Evolutionary conservation across 2,113 vertebrate genomes (phyloP), one percentile per base, ranked within the genome.

Genomic region (Rhinoderma darwinii): DNA sequence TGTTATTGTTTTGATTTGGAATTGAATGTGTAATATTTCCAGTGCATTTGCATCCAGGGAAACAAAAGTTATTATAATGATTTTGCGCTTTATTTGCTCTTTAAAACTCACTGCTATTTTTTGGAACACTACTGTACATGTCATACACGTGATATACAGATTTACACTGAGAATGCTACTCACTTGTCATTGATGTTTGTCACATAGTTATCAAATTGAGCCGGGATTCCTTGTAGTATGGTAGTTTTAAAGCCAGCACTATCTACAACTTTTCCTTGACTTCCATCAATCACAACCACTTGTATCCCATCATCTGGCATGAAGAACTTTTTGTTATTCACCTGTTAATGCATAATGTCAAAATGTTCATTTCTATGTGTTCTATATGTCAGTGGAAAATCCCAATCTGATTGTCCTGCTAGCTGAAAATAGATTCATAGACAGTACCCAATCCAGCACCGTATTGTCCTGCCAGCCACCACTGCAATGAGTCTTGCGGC

Each of bases 281-380:
- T 90, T 0, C 97, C 96, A 0, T 97, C 95, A 1, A 99, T 92
- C 54, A 96, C 95, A 0, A 97, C 94, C 89, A 99, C 89, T 11
- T 96, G 96, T 86, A 99, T 90, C 0, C 98, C 98, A 0, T 99
- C 97, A 0, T 98, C 97, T 0, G 91, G 39, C 43, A 97, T 94
- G 88, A 95, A 95, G 84, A 94, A 91, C 91, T 94, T 96, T 89
- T 87, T 94, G 1, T 95, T 93, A 0, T 98, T 97, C 59, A 98
- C 96, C 98, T 99, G 93, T 20, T 18, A 3, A 15, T 37, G 3
- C 50, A 76, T 1, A 83, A 27, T 22, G 27, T 56, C 3, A 20
- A n/a, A 11, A 56, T 2, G 43, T 44, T 27, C 50, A 39, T 35
- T 35, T 20, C 7, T 17, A 47, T n/a, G n/a, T n/a, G n/a, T n/a